Evolutionary conservation across 2,797 vertebrate species (phyloP).

Genomic region (Garrulus glandarius): DNA sequence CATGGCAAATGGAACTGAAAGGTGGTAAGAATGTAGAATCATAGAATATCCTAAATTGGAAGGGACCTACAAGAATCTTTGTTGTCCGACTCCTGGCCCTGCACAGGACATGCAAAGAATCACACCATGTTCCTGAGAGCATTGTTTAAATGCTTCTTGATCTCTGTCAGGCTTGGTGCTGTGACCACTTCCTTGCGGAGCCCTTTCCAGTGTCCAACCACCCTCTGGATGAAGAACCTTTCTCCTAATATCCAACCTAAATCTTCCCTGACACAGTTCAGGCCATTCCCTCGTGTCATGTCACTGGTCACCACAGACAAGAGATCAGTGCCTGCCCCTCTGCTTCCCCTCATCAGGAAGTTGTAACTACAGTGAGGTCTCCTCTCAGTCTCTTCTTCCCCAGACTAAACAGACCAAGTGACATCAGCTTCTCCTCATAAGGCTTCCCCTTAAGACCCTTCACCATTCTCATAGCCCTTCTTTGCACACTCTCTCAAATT

Average conservation of each 20-base stretch:
- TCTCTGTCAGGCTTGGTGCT: not conserved
- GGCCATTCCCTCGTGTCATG: fast-evolving
- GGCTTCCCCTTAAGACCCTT: fast-evolving
- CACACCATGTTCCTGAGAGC: not conserved
- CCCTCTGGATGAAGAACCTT: not conserved
- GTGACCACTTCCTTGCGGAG: not conserved
- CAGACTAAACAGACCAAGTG: not conserved
- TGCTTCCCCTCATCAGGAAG: fast-evolving
- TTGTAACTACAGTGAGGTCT: fast-evolving
- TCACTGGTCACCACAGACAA: not conserved
- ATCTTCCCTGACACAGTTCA: not conserved
- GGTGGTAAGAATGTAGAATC: not conserved
- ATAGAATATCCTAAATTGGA: not conserved
- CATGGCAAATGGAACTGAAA: not conserved
- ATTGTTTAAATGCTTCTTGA: not conserved
- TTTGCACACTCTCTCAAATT: not conserved
- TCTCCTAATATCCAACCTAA: not conserved
- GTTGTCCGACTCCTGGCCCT: not conserved
- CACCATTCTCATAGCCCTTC: fast-evolving
- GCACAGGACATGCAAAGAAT: not conserved
- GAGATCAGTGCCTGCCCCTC: not conserved
- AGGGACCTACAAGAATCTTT: not conserved
- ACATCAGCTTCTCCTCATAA: fast-evolving
- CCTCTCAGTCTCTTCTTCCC: not conserved
- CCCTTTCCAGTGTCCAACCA: fast-evolving